Evolutionary conservation across 2,113 vertebrate species (phyloP).

Genomic region (Sinocyclocheilus grahami): DNA sequence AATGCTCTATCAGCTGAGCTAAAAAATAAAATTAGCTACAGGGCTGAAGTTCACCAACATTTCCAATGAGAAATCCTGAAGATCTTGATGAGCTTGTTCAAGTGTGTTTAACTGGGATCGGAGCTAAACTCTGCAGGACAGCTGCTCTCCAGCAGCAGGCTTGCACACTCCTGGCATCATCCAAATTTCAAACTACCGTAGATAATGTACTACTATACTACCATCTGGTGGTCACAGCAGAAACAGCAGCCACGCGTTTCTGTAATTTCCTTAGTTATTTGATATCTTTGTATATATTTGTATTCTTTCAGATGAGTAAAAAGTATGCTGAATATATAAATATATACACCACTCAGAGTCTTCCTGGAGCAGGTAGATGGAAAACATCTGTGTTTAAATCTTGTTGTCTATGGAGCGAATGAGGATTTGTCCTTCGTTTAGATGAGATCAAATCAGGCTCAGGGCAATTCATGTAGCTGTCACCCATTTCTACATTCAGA

Average conservation of each 20-base stretch:
- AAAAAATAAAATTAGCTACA: background rate
- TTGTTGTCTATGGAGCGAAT: background rate
- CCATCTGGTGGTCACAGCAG: conserved; percentile 34
- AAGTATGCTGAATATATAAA: background rate
- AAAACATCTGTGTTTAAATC: background rate
- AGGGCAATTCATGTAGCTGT: conserved; percentile 23
- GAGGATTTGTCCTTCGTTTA: background rate
- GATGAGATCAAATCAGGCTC: background rate
- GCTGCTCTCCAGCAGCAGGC: background rate
- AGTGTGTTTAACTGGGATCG: background rate
- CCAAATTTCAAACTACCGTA: background rate
- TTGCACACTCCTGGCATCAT: background rate
- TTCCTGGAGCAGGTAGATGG: background rate
- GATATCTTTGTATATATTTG: background rate
- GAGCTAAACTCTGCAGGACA: background rate
- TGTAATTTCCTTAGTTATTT: background rate
- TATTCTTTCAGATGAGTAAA: background rate
- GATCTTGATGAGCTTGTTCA: no score
- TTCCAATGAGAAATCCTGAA: background rate
- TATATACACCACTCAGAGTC: background rate
- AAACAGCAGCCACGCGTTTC: background rate
- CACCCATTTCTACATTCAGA: conserved; percentile 17
- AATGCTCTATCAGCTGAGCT: background rate
- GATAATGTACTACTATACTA: background rate
- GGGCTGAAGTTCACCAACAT: background rate